These are phyloP conservation scores for Tetramorium simillimum DNA, from an alignment of 1,140 invertebrate species.

Conservation along the genomic window DNA sequence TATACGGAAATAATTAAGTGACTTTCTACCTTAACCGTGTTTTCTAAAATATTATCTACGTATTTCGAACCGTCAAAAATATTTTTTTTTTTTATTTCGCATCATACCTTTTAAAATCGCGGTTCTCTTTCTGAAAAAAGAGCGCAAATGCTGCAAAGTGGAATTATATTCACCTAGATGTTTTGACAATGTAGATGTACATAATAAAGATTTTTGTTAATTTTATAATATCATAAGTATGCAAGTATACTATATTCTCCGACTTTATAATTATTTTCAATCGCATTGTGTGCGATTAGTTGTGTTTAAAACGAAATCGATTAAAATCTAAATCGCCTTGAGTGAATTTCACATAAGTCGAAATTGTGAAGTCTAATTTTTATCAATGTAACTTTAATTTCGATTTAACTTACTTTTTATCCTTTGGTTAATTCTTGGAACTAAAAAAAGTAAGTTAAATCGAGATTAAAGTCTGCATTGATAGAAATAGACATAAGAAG, in stretches of 20 bases:
- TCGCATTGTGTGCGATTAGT: background rate
- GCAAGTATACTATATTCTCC: background rate
- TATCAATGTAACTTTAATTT: too few species aligned
- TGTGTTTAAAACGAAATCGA: too few species aligned
- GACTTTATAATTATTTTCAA: background rate
- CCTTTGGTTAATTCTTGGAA: too few species aligned
- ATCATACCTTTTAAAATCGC: background rate
- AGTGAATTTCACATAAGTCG: background rate
- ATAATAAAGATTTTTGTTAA: background rate
- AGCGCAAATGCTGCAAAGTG: background rate
- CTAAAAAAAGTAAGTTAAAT: too few species aligned
- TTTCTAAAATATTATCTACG: background rate
- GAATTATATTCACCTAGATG: background rate
- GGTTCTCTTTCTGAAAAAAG: background rate
- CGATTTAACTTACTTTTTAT: too few species aligned
- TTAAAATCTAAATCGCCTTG: background rate
- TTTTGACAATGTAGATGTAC: background rate
- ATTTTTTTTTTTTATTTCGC: background rate
- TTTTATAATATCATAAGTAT: background rate
- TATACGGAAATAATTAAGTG: conserved; percentile 5
- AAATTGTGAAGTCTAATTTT: background rate
- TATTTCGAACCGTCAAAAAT: background rate
- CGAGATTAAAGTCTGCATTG: too few species aligned
- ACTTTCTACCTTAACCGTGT: background rate
- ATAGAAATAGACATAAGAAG: background rate